Evolutionary conservation across 2,888 invertebrate genomes (phyloP), one percentile per base, ranked within the genome.

Genomic region (Unio pictorum): DNA sequence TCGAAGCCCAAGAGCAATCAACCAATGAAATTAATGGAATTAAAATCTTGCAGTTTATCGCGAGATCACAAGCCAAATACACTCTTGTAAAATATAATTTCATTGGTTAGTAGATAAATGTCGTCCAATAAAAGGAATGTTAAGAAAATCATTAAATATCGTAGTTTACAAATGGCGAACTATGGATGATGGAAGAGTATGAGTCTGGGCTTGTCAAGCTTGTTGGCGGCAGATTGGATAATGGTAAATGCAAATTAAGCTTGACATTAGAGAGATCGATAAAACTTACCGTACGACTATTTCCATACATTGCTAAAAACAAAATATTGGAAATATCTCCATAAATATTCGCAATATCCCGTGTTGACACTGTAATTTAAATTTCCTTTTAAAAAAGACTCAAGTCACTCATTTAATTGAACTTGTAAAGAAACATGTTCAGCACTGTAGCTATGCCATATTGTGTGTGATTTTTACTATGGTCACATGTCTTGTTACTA

Each of bases 21-120:
- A 66, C 83, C 83, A 83, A 83, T 83, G 68, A 76, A 70, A 75
- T 62, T 18, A n/a, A 55, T 45, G 68, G 23, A 68, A 61, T 20
- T 64, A 20, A 55, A 62, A 28, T 73, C 69, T 72, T 79, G 77
- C 67, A 73, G 71, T 71, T 74, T 60, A 64, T 64, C 55, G 23
- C 67, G 64, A 64, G 30, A 54, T 15, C 45, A 45, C 18, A 17
- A 8, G 45, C 28, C 61, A 30, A 71, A 65, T 26, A 7, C 11
- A 15, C 6, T 26, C 66, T 58, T 75, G 68, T 71, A 60, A 66
- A 60, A 55, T 17, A 15, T 17, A 8, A 8, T 71, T 67, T 72
- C 64, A 81, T 81, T 79, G 73, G 81, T 20, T 62, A 26, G 7
- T 28, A 20, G 54, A 5, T 58, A 57, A 54, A 30, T 18, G 18